Base-by-base conservation (phyloP, 92 coral and sea anemone genomes). In the Hydrozoanthus gracilis region DNA sequence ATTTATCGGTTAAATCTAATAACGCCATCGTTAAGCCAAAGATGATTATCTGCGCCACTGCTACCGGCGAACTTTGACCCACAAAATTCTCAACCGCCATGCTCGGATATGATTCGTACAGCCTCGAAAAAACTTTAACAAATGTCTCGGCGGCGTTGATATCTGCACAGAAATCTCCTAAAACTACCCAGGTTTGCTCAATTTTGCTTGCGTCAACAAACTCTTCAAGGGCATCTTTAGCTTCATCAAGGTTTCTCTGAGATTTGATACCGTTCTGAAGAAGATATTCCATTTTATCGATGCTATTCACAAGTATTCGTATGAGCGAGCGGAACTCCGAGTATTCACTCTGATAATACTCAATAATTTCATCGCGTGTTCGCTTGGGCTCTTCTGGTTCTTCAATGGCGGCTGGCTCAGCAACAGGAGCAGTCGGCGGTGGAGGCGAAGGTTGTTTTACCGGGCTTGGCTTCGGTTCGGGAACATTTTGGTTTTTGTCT, bases 11-110 rank as follows among this genome's bases (percentile, higher is more conserved):
- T 27, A 80, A 12, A 70, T 80, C 85, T 49, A 80, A 48, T 14
- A 80, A 16, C 12, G 74, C 18, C 85, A 80, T 65, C 3, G 85
- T 80, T n/a, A 64, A n/a, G 48, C 85, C 74, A 65, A 64, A 80
- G 14, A 80, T 58, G 16, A 65, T 80, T 8, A 80, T 35, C 61
- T 80, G 85, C 7, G 85, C 85, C 1, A 49, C 66, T 70, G 56
- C 85, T 12, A 14, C 85, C 6, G 85, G 85, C 12, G 85, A 64
- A 61, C 27, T 17, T 9, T 44, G 47, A 9, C 47, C 73, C 15
- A 27, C 47, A 16, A 80, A 80, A 64, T 80, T 51, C 4, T 6
- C 69, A 13, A 80, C 85, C 8, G 73, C 73, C 44, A 80, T 64
- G 35, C 50, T 80, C 0, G 20, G 11, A 18, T 76, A n/a, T 17